Evolutionary conservation across 2,797 vertebrate species (phyloP).

Genomic region (Perodicticus potto): DNA sequence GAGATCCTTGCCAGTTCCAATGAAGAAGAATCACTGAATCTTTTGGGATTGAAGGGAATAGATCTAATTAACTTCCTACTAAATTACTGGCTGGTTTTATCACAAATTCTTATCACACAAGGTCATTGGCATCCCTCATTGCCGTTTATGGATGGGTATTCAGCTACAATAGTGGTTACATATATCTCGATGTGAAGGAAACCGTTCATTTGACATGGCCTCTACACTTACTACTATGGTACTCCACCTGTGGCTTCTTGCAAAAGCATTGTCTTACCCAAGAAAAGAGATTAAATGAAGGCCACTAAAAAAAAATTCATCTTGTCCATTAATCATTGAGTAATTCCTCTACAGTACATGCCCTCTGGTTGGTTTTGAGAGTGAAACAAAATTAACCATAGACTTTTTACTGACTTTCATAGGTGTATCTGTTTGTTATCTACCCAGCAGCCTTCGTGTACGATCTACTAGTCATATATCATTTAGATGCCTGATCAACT

Average conservation of each 20-base stretch:
- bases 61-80: not conserved
- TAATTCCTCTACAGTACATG: not conserved
- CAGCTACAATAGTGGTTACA: not conserved
- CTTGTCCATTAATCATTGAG: not conserved
- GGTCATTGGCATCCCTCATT: not conserved
- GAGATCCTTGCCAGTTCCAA: not conserved
- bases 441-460: not conserved
- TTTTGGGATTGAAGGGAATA: not conserved
- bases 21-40: not conserved
- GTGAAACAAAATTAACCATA: not conserved
- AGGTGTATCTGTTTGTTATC: not conserved
- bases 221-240: not conserved
- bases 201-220: not conserved
- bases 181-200: not conserved
- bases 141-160: not conserved
- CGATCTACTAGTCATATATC: not conserved
- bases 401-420: not conserved
- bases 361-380: not conserved
- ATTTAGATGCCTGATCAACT: not conserved
- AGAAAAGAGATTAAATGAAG: not conserved
- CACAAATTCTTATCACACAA: not conserved
- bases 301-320: not conserved
- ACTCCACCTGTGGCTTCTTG: not conserved
- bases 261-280: not conserved
- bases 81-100: not conserved